These are phyloP conservation scores for Megathymus violae DNA, from an alignment of 1,140 invertebrate genomes.

Conservation along the genomic window DNA sequence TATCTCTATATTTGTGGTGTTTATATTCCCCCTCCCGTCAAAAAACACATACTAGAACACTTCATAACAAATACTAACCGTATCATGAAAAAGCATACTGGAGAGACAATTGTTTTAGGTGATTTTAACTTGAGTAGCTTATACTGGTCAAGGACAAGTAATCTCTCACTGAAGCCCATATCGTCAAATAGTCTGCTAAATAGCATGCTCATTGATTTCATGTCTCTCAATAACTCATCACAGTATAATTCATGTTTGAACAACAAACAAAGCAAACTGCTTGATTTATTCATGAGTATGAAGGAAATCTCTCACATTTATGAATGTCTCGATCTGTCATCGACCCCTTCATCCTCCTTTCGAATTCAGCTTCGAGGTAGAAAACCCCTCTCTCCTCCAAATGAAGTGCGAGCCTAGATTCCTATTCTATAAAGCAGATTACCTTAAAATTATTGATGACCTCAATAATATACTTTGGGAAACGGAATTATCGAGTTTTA, in stretches of 20 bases:
- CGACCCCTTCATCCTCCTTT: conserved; percentile 32
- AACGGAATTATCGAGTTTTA: neutral
- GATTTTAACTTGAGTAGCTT: neutral
- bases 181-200: conserved; percentile 3
- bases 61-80: conserved; percentile 1
- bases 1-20: too few species aligned
- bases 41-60: conserved; percentile 8
- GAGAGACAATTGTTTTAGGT: neutral
- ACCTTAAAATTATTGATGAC: conserved; percentile 14
- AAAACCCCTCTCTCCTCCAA: neutral
- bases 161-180: neutral
- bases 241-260: conserved; percentile 29
- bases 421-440: conserved; percentile 30
- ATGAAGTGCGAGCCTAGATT: conserved; percentile 2
- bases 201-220: conserved; percentile 14
- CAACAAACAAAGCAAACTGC: conserved; percentile 29
- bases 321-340: neutral
- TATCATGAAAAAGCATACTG: neutral
- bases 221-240: conserved; percentile 15
- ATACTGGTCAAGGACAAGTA: neutral
- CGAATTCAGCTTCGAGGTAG: conserved; percentile 1
- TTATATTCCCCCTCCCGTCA: too few species aligned
- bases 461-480: conserved; percentile 16
- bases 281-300: conserved; percentile 31
- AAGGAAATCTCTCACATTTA: conserved; percentile 2